phyloP scores from a whole-genome alignment of 2,888 invertebrate genomes.

The Galeopsomyia nigrocyanea region DNA sequence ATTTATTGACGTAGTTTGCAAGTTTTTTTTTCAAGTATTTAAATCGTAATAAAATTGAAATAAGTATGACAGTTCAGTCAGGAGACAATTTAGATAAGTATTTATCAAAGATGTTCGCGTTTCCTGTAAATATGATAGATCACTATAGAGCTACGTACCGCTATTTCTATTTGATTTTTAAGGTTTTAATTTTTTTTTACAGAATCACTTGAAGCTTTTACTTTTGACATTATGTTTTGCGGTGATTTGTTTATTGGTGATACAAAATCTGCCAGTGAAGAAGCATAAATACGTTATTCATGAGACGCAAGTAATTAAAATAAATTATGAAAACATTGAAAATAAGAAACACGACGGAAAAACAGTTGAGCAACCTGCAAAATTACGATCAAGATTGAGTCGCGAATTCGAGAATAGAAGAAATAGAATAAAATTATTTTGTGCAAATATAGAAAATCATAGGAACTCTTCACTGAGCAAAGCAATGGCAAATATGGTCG shows the following conservation, averaged over 20 bases:
- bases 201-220: slow-evolving; percentile 23
- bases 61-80: too few relatives aligned
- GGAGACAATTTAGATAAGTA: slow-evolving; percentile 18
- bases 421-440: slow-evolving; percentile 20
- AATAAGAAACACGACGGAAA: neutral
- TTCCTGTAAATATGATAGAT: slow-evolving; percentile 14
- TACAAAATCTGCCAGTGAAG: neutral
- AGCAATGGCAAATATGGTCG: slow-evolving; percentile 52
- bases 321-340: neutral
- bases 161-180: neutral
- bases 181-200: slow-evolving; percentile 1
- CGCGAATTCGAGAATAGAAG: slow-evolving; percentile 17
- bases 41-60: too few relatives aligned
- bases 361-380: neutral
- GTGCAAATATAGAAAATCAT: neutral
- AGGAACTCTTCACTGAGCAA: neutral
- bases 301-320: slow-evolving; percentile 1
- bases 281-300: neutral
- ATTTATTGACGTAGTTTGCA: too few relatives aligned
- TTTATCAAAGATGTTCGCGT: slow-evolving; percentile 33
- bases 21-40: too few relatives aligned
- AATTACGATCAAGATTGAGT: neutral
- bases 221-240: slow-evolving; percentile 14
- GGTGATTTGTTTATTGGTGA: neutral
- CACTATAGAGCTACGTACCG: too few relatives aligned